phyloP scores from a whole-genome alignment of 2,113 vertebrate species.

The Ailuropoda melanoleuca region DNA sequence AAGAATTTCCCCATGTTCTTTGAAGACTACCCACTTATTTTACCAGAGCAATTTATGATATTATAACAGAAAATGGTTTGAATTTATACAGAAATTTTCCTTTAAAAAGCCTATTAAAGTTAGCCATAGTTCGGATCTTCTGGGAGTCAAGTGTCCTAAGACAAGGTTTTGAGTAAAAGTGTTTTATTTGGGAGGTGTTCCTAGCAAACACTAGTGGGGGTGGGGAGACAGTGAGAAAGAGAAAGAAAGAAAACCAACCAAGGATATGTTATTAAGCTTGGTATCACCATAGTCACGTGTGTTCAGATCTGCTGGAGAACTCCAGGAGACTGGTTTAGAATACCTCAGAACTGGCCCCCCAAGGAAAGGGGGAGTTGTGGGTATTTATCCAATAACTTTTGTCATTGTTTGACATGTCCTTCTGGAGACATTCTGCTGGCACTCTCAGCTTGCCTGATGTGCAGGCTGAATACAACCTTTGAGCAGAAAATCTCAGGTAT shows the following conservation, averaged over 20 bases:
- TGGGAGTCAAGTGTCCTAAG: background rate
- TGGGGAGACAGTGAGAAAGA: background rate
- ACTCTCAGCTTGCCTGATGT: background rate
- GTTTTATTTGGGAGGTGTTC: background rate
- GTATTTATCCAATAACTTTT: background rate
- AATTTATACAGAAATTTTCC: background rate
- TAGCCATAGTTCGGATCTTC: background rate
- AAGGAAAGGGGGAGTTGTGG: background rate
- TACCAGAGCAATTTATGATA: background rate
- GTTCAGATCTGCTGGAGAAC: background rate
- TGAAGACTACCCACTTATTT: background rate
- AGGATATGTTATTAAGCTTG: background rate
- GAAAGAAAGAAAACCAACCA: background rate
- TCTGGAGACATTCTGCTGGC: background rate
- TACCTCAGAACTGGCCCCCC: background rate
- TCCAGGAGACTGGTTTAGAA: background rate
- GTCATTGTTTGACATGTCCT: background rate
- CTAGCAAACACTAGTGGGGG: background rate
- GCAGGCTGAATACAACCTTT: background rate
- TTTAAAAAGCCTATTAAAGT: background rate
- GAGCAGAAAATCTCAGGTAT: background rate
- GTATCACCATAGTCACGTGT: background rate
- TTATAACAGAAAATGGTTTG: background rate
- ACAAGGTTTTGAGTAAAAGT: background rate
- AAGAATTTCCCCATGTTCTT: background rate